Percentiles rank a stretch among this genome's conserved stretches.
Conservation (phyloP, 2,888 invertebrate genomes). For the Lysandra bellargus region DNA sequence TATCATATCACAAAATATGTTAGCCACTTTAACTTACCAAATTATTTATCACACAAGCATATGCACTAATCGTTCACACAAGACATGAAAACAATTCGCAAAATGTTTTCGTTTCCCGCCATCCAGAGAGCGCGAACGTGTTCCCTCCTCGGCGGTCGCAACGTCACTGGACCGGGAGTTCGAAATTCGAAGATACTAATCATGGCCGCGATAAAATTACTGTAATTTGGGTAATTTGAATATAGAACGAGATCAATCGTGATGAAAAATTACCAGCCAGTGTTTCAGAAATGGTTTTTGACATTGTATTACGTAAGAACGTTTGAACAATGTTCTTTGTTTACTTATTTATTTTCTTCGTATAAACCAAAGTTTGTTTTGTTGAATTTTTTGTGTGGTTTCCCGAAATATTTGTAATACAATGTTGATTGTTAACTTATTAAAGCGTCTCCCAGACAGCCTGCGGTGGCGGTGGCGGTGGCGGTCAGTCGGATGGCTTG, state of each 20-base stretch:
- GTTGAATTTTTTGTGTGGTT: no score
- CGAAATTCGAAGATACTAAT: slow-evolving; percentile 56
- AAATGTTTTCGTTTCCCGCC: slow-evolving; percentile 51
- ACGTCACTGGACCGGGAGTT: slow-evolving; percentile 62
- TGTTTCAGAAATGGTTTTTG: not conserved
- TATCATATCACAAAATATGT: not conserved
- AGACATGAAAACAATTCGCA: slow-evolving; percentile 34
- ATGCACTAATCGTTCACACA: slow-evolving; percentile 1
- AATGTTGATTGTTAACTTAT: no score
- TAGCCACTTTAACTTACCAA: not conserved
- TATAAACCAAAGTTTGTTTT: no score
- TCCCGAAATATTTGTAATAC: no score
- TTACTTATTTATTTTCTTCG: no score
- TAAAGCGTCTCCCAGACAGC: no score
- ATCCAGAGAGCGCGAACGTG: slow-evolving; percentile 47
- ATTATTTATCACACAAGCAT: not conserved
- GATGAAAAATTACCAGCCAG: slow-evolving; percentile 2
- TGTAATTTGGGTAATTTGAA: slow-evolving; percentile 14
- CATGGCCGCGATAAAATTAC: not conserved
- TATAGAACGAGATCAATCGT: slow-evolving; percentile 9
- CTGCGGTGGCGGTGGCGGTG: no score
- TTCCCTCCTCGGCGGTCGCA: slow-evolving; percentile 46
- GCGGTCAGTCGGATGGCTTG: no score
- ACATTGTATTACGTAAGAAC: no score
- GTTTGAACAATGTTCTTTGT: no score